Percentiles rank a stretch among this genome's conserved stretches.
Evolutionary conservation across 2,888 invertebrate genomes (phyloP).

Genomic region (Clanis bilineata): DNA sequence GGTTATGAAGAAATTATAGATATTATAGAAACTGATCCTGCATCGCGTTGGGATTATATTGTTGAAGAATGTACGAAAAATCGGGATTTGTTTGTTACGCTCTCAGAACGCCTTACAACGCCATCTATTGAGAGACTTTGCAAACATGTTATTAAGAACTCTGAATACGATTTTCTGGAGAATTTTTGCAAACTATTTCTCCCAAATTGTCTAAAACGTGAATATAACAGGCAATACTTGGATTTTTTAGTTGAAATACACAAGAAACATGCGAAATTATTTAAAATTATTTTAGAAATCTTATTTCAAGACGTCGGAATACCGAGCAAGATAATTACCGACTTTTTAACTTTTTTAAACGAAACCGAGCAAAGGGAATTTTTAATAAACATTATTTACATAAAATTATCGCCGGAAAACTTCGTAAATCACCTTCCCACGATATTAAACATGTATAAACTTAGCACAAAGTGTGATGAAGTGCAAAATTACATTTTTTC

Average conservation of each 20-base stretch:
- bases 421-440: conserved; percentile 50
- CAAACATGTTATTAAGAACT: conserved; percentile 37
- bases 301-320: conserved; percentile 46
- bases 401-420: conserved; percentile 39
- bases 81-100: conserved; percentile 30
- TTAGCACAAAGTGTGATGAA: conserved; percentile 40
- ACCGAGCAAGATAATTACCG: conserved; percentile 45
- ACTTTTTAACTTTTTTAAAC: conserved; percentile 44
- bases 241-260: conserved; percentile 49
- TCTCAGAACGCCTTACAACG: conserved; percentile 43
- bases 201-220: conserved; percentile 41
- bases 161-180: conserved; percentile 34
- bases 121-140: conserved; percentile 45
- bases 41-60: conserved; percentile 35
- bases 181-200: conserved; percentile 44
- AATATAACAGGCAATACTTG: conserved; percentile 42
- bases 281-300: conserved; percentile 38
- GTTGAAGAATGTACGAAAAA: conserved; percentile 41
- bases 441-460: conserved; percentile 53
- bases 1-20: conserved; percentile 39
- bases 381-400: conserved; percentile 34
- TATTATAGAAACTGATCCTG: conserved; percentile 40
- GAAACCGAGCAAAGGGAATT: conserved; percentile 33
- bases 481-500: conserved; percentile 46
- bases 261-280: conserved; percentile 35